A percentile compares a stretch with the other conserved stretches of the same genome.
phyloP scores from a whole-genome alignment of 1,140 invertebrate genomes.

The Meloidogyne chitwoodi region DNA sequence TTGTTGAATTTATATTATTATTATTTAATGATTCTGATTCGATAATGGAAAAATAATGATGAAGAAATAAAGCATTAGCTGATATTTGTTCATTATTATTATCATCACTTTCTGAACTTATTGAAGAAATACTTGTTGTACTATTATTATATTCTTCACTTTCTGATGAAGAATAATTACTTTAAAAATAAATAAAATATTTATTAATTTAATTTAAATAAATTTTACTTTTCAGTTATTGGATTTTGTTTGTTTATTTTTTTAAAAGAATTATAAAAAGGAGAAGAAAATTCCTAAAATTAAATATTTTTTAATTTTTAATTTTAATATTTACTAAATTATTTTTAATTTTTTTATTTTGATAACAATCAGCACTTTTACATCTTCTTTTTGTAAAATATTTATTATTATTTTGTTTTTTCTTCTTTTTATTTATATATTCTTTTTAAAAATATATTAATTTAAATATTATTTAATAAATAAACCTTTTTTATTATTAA shows the following conservation, averaged over 20 bases:
- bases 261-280: no score
- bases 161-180: not conserved
- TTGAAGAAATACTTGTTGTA: not conserved
- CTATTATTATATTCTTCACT: not conserved
- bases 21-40: not conserved
- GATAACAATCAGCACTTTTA: not conserved
- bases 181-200: no score
- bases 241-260: no score
- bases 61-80: not conserved
- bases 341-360: not conserved
- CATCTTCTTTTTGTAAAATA: not conserved
- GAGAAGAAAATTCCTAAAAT: not conserved
- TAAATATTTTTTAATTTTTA: not conserved
- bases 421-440: not conserved
- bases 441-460: no score
- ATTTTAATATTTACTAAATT: not conserved
- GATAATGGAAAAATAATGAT: not conserved
- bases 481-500: no score
- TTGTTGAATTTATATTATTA: not conserved
- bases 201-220: no score
- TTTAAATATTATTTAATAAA: no score
- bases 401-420: not conserved
- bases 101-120: not conserved
- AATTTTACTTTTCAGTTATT: no score
- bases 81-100: not conserved